These are phyloP conservation scores for Dimorphilus gyrociliatus DNA, from an alignment of 2,888 invertebrate genomes.

Conservation along the genomic window DNA sequence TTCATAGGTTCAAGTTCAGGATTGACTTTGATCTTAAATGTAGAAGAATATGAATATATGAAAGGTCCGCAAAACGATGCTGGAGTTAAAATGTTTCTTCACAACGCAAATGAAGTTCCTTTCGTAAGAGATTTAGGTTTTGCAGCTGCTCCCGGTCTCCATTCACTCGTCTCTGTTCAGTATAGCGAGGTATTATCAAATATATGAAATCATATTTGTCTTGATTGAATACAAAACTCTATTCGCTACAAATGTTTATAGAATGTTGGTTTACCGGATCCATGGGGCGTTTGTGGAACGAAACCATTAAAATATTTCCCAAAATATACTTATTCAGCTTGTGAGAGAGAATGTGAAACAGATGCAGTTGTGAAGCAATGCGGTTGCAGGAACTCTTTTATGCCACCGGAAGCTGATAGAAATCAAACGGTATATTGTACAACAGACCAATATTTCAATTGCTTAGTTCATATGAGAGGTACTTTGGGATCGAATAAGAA, in stretches of 20 bases:
- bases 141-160: slow-evolving; percentile 1
- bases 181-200: slow-evolving; percentile 1
- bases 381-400: slow-evolving; percentile 3
- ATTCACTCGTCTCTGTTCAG: slow-evolving; percentile 2
- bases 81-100: slow-evolving; percentile 2
- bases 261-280: background rate
- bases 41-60: too few species aligned
- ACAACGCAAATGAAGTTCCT: background rate
- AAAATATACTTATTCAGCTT: slow-evolving; percentile 2
- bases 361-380: background rate
- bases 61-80: too few species aligned
- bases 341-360: slow-evolving; percentile 4
- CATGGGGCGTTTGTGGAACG: slow-evolving; percentile 3
- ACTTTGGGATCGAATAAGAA: too few species aligned
- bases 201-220: too few species aligned
- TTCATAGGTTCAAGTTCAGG: too few species aligned
- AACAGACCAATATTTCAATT: too few species aligned
- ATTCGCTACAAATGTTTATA: too few species aligned
- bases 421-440: too few species aligned
- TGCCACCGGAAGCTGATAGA: too few species aligned
- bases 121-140: slow-evolving; percentile 3
- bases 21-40: too few species aligned
- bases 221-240: too few species aligned
- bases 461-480: too few species aligned
- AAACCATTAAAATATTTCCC: background rate